phyloP scores from a whole-genome alignment of 2,888 invertebrate species.

The Hirtodrosophila confusa region DNA sequence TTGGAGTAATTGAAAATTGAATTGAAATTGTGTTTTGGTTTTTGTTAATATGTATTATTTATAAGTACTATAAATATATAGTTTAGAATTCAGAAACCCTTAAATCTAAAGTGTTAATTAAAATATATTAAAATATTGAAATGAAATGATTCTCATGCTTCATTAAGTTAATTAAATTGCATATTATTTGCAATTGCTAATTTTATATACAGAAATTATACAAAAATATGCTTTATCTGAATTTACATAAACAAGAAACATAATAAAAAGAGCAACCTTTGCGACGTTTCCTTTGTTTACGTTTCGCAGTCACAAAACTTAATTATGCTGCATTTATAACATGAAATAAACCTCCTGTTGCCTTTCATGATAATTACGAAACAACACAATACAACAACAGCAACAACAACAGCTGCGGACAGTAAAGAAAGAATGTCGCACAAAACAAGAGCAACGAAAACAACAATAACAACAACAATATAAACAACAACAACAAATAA shows the following conservation, averaged over 20 bases:
- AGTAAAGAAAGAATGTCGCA: slow-evolving; percentile 26
- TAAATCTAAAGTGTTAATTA: too few species aligned
- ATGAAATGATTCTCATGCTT: neutral
- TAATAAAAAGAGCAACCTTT: slow-evolving; percentile 4
- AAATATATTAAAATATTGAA: neutral
- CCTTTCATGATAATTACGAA: slow-evolving; percentile 71
- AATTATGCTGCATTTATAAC: slow-evolving; percentile 69
- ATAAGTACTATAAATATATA: too few species aligned
- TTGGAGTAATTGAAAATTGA: too few species aligned
- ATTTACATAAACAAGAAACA: slow-evolving; percentile 12
- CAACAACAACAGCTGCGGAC: slow-evolving; percentile 2
- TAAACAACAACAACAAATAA: slow-evolving; percentile 53
- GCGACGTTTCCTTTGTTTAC: slow-evolving; percentile 8
- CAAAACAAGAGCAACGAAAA: slow-evolving; percentile 25
- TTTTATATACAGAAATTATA: slow-evolving; percentile 2
- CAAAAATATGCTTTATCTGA: slow-evolving; percentile 34
- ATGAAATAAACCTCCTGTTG: slow-evolving; percentile 79
- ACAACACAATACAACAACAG: slow-evolving; percentile 43
- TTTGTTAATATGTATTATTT: too few species aligned
- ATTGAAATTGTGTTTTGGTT: too few species aligned
- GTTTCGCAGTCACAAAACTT: slow-evolving; percentile 47
- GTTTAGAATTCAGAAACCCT: too few species aligned
- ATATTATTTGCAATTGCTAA: slow-evolving; percentile 11
- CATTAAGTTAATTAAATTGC: slow-evolving; percentile 2
- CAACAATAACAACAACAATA: slow-evolving; percentile 23